Evolutionary conservation across 2,113 vertebrate genomes (phyloP), one percentile per base, ranked within the genome.

Genomic region (Hiodon tergisus): DNA sequence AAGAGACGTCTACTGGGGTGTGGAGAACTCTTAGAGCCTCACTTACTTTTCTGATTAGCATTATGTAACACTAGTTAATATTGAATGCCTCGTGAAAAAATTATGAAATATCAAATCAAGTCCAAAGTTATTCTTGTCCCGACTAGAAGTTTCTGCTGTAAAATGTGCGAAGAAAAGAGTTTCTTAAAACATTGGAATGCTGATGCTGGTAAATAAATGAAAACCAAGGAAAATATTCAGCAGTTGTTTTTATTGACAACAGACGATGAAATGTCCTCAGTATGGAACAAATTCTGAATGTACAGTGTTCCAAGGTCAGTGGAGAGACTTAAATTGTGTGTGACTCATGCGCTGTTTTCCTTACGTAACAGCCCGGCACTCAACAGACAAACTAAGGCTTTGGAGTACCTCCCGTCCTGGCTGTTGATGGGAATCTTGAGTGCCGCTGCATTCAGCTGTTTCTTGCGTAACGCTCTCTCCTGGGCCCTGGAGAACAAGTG

Each of bases 1-100:
- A 89, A 72, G 51, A 84, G 84, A 83, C 83, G 82, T 86, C 82
- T 82, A 81, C 78, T 55, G 83, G 79, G 72, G 82, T 71, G 76
- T 77, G 67, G 80, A 80, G 82, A 72, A 83, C 86, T 84, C 82
- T 85, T 76, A 75, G 81, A 87, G 80, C 88, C 81, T 81, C 73
- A 58, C 83, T 87, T 84, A 81, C 85, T 78, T 81, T 77, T 78
- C 74, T 85, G 86, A 88, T 87, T 86, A 86, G 78, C 78, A 76
- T 92, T 88, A 86, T 57, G 81, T 86, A 91, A 90, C 75, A 73
- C 81, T 79, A 77, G 75, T 89, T 85, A 89, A 89, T 90, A 85
- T 83, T 88, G 84, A 84, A 90, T 87, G 83, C 51, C 71, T 59
- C 69, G 69, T 86, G 71, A 89, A 87, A 88, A 82, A 89, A 76